Conservation (phyloP, 2,113 vertebrate species). For the Cebidichthys violaceus region DNA sequence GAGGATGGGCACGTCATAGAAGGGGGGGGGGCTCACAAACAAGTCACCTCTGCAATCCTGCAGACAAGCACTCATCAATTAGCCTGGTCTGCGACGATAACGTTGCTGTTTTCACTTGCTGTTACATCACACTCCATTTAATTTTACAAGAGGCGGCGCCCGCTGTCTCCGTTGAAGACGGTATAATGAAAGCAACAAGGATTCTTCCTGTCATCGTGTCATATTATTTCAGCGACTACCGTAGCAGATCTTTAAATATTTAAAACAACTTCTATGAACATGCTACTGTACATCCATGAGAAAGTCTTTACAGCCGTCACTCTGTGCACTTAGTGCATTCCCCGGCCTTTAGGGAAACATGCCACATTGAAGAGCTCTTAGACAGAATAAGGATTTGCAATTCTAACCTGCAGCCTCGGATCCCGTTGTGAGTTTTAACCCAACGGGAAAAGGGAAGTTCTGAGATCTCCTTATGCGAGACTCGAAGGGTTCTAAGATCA, state of each 20-base stretch:
- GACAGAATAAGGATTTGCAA: constrained; percentile 22
- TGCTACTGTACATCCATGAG: constrained; percentile 13
- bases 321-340: constrained; percentile 10
- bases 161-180: constrained; percentile 41
- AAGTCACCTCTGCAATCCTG: constrained; percentile 69
- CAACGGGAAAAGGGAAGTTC: constrained; percentile 28
- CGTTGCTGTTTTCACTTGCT: constrained; percentile 48
- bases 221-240: constrained; percentile 18
- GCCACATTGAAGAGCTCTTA: constrained; percentile 13
- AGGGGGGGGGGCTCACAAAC: constrained; percentile 54
- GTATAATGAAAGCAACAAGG: constrained; percentile 31
- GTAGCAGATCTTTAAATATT: constrained; percentile 35
- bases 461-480: constrained; percentile 49
- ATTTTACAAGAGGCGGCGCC: constrained; percentile 47
- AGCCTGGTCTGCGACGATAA: constrained; percentile 68
- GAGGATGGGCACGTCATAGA: constrained; percentile 64
- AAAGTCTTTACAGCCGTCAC: constrained; percentile 12
- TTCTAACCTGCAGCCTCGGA: constrained; percentile 6
- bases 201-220: constrained; percentile 38
- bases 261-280: constrained; percentile 16
- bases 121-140: constrained; percentile 62
- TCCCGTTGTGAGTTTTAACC: constrained; percentile 30
- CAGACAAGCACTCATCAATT: constrained; percentile 70
- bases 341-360: constrained; percentile 4
- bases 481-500: constrained; percentile 59